These are phyloP conservation scores for Trichomycterus rosablanca DNA, from an alignment of 2,113 vertebrate genomes.

Conservation along the genomic window DNA sequence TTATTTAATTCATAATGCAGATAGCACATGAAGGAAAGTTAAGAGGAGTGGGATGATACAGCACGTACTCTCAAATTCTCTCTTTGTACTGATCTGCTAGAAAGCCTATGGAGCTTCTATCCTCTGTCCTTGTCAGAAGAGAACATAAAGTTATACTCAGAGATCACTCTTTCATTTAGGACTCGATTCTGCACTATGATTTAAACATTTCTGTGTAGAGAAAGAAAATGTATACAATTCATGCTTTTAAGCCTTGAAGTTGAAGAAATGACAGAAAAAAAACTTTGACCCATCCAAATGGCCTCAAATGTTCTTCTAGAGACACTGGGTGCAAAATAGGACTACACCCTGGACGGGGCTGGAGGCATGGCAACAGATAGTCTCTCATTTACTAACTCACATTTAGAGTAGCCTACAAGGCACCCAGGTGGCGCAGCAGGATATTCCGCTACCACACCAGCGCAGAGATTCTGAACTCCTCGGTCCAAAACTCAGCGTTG, in stretches of 20 bases:
- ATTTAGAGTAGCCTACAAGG: too few relatives aligned
- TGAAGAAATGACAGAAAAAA: too few relatives aligned
- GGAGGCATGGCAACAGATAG: too few relatives aligned
- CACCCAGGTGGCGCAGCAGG: too few relatives aligned
- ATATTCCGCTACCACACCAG: too few relatives aligned
- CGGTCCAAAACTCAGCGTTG: too few relatives aligned
- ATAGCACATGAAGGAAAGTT: conserved; percentile 37
- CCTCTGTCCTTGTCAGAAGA: conserved; percentile 17
- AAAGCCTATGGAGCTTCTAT: conserved; percentile 30
- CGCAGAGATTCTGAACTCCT: too few relatives aligned
- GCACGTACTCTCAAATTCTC: conserved; percentile 34
- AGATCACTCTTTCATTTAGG: conserved; percentile 11
- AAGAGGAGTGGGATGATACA: conserved; percentile 28
- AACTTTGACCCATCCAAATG: too few relatives aligned
- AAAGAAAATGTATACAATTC: background rate
- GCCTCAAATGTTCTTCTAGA: too few relatives aligned
- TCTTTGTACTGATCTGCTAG: conserved; percentile 33
- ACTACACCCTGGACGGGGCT: too few relatives aligned
- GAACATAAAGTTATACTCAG: background rate
- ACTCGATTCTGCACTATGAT: background rate
- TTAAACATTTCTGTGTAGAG: background rate
- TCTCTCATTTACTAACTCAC: too few relatives aligned
- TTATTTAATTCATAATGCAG: conserved; percentile 44
- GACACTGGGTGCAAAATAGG: too few relatives aligned
- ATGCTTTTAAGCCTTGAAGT: background rate